A percentile compares a stretch with the other conserved stretches of the same genome.
These are phyloP conservation scores for Petrolisthes manimaculis DNA, from an alignment of 2,888 invertebrate genomes.

Conservation along the genomic window DNA sequence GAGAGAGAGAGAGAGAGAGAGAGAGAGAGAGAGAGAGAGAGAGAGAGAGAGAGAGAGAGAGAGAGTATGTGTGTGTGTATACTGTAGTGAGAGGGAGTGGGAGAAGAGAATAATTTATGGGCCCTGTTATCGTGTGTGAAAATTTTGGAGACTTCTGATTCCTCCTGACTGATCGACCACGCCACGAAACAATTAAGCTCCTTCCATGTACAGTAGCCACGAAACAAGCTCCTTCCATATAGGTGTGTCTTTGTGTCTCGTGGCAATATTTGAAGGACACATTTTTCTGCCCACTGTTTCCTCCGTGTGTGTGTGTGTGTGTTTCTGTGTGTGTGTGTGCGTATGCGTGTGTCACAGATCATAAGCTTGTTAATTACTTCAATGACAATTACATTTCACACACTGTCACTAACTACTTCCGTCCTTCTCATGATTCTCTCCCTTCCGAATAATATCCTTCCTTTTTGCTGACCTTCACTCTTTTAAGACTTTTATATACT, in stretches of 20 bases:
- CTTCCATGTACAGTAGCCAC: no score
- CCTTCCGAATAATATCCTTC: not conserved
- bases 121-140: not conserved
- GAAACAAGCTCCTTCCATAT: no score
- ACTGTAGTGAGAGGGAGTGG: not conserved
- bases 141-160: no score
- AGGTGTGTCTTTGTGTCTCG: no score
- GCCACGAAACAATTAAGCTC: no score
- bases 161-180: no score
- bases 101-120: not conserved
- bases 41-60: slow-evolving; percentile 14
- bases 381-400: not conserved
- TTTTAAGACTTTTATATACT: not conserved
- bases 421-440: not conserved
- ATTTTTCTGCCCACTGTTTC: no score
- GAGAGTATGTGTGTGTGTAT: not conserved
- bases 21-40: slow-evolving; percentile 15
- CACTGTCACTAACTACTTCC: not conserved
- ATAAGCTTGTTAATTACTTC: not conserved
- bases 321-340: no score
- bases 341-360: no score
- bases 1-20: slow-evolving; percentile 18
- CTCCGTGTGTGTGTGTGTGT: no score
- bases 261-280: no score
- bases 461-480: not conserved